Conservation (phyloP, 2,888 invertebrate genomes). For the Drosophila crucigera region DNA sequence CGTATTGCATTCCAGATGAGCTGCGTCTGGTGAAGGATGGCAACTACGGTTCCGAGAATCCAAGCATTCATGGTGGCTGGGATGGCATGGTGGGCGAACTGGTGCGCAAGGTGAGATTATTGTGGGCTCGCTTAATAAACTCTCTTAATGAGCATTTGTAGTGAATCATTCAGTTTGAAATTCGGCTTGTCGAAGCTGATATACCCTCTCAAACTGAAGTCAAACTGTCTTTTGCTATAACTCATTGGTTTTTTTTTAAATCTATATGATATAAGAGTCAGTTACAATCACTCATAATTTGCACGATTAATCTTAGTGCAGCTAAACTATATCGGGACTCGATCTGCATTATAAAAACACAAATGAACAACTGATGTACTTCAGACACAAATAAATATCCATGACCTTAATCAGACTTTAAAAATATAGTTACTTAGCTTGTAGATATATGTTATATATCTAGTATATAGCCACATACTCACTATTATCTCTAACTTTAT, state of each 20-base stretch:
- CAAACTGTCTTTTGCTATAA: too few species aligned
- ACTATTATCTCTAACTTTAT: background rate
- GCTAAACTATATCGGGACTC: too few species aligned
- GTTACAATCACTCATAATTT: too few species aligned
- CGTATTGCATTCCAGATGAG: slow-evolving; percentile 88
- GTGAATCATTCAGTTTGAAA: background rate
- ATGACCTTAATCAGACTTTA: too few species aligned
- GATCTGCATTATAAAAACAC: too few species aligned
- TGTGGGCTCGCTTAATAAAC: background rate
- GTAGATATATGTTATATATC: too few species aligned
- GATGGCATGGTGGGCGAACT: slow-evolving; percentile 95
- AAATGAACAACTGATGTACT: background rate
- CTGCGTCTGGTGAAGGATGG: slow-evolving; percentile 94
- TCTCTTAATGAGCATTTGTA: background rate
- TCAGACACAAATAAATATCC: background rate
- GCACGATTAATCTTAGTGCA: too few species aligned
- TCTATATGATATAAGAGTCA: too few species aligned
- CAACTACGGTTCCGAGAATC: slow-evolving; percentile 92
- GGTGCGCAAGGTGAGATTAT: slow-evolving; percentile 91
- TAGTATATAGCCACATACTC: background rate
- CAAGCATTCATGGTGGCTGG: slow-evolving; percentile 92
- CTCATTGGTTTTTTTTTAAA: too few species aligned
- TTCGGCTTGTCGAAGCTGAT: background rate
- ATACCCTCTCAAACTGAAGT: background rate
- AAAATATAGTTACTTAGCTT: too few species aligned